Evolutionary conservation across 2,113 vertebrate species (phyloP).

Genomic region (Esox niger): DNA sequence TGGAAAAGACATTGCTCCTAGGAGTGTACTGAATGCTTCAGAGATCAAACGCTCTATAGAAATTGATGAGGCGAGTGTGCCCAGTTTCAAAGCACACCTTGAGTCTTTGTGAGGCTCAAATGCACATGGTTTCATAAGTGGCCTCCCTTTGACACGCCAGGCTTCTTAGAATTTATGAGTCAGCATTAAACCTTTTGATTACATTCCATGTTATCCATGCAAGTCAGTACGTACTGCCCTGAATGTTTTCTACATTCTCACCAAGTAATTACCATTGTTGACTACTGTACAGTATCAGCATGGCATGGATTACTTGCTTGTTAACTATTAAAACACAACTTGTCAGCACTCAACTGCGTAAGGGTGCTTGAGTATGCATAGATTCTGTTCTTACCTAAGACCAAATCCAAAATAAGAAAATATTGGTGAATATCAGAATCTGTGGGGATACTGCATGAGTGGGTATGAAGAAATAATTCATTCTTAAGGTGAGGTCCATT

Average conservation of each 20-base stretch:
- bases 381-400: no score
- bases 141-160: neutral
- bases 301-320: no score
- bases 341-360: no score
- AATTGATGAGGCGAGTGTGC: constrained; percentile 15
- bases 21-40: constrained; percentile 20
- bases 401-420: no score
- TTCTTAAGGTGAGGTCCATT: no score
- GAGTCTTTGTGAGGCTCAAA: constrained; percentile 7
- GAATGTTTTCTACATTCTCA: neutral
- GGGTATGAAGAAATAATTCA: no score
- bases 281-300: neutral
- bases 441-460: no score
- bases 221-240: neutral
- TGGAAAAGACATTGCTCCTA: constrained; percentile 13
- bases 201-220: neutral
- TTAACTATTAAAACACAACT: no score
- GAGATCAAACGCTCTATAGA: constrained; percentile 44
- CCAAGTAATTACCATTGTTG: neutral
- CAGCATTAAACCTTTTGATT: neutral
- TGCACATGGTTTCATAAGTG: constrained; percentile 3
- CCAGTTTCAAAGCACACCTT: constrained; percentile 28
- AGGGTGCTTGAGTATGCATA: no score
- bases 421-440: no score
- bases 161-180: constrained; percentile 12